A percentile compares a stretch with the other conserved stretches of the same genome.
Evolutionary conservation across 2,797 vertebrate species (phyloP).

Genomic region (Neosilurus hyrtlii): DNA sequence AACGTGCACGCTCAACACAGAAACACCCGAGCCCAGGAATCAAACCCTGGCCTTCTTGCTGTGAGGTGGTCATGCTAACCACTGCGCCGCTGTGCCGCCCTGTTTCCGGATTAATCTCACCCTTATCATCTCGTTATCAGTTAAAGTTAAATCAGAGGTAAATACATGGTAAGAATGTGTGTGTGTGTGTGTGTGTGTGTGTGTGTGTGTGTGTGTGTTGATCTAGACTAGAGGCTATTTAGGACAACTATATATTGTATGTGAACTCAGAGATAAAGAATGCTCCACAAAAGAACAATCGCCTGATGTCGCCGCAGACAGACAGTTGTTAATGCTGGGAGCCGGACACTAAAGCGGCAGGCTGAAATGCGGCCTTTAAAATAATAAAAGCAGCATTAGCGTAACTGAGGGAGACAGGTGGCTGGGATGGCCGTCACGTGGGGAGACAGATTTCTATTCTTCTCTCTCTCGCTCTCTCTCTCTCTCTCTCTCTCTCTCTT

Average conservation of each 20-base stretch:
- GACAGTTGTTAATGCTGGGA: conserved; percentile 54
- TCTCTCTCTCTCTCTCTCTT: not conserved
- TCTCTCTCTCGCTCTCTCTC: not conserved
- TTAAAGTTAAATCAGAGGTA: conserved; percentile 7
- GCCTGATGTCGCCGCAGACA: conserved; percentile 61
- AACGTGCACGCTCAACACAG: too few relatives aligned
- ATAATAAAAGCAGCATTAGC: conserved; percentile 72
- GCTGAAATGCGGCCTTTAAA: conserved; percentile 47
- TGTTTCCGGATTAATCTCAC: not conserved
- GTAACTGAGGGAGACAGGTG: conserved; percentile 73
- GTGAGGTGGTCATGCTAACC: too few relatives aligned
- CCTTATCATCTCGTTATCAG: conserved; percentile 21
- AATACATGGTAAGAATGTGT: not conserved
- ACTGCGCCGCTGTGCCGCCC: too few relatives aligned
- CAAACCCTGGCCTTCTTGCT: too few relatives aligned
- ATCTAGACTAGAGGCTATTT: conserved; percentile 33
- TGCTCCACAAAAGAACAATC: conserved; percentile 59
- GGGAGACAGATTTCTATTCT: conserved; percentile 12
- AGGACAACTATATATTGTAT: conserved; percentile 48
- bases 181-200: conserved; percentile 19
- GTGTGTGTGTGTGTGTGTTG: not conserved
- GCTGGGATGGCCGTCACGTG: conserved; percentile 14
- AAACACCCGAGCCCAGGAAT: too few relatives aligned
- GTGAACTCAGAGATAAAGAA: conserved; percentile 63
- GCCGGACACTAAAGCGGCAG: conserved; percentile 43